A percentile compares a stretch with the other conserved stretches of the same genome.
These are phyloP conservation scores for Fopius arisanus DNA, from an alignment of 1,140 invertebrate genomes.

Conservation along the genomic window DNA sequence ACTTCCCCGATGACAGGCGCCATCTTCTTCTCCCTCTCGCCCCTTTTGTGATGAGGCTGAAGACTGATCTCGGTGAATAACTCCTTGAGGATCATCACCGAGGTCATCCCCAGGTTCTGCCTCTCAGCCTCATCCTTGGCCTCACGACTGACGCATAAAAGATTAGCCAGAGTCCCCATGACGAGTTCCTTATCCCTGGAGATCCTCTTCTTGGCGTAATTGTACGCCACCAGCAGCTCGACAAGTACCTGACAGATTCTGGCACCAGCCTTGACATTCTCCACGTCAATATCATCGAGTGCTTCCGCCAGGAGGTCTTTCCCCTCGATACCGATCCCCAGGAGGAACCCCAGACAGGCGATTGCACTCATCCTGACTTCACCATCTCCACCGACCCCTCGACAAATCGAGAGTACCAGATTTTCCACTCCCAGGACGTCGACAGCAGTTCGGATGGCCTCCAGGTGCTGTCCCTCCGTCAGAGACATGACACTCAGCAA, in stretches of 20 bases:
- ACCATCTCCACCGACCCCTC: constrained; percentile 48
- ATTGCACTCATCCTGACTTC: constrained; percentile 52
- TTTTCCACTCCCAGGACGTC: constrained; percentile 47
- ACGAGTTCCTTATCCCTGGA: constrained; percentile 57
- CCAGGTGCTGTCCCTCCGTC: constrained; percentile 50
- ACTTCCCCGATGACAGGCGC: constrained; percentile 62
- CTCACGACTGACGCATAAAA: constrained; percentile 63
- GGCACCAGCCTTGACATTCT: constrained; percentile 44
- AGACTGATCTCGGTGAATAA: constrained; percentile 63
- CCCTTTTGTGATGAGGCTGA: constrained; percentile 61
- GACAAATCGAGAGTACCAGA: constrained; percentile 55
- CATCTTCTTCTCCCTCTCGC: constrained; percentile 58
- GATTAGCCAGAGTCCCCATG: constrained; percentile 57
- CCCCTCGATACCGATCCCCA: constrained; percentile 44
- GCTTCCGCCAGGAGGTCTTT: background rate
- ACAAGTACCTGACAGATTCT: constrained; percentile 62
- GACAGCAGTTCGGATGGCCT: constrained; percentile 53
- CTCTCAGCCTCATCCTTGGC: constrained; percentile 55
- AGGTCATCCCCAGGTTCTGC: constrained; percentile 54
- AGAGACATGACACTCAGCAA: constrained; percentile 57
- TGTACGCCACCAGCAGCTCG: constrained; percentile 60
- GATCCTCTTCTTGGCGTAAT: constrained; percentile 51
- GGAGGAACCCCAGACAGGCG: constrained; percentile 48
- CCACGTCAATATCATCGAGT: background rate
- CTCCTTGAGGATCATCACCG: constrained; percentile 60